A percentile compares a stretch with the other conserved stretches of the same genome.
Evolutionary conservation across 2,113 vertebrate genomes (phyloP).

Genomic region (Narcine bancroftii): DNA sequence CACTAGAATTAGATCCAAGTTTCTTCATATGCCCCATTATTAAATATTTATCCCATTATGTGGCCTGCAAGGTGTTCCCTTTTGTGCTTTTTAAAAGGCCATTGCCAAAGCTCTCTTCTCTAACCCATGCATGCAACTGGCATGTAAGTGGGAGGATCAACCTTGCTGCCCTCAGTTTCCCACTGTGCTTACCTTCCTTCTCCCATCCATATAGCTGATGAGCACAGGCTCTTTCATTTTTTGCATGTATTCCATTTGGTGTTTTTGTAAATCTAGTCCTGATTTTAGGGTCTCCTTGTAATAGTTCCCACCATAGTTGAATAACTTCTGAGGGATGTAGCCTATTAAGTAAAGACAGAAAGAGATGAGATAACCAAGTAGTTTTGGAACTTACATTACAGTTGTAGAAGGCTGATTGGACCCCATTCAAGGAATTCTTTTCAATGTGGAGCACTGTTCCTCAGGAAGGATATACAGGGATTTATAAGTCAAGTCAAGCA

Average conservation of each 20-base stretch:
- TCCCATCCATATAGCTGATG: background rate
- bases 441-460: background rate
- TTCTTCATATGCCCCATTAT: background rate
- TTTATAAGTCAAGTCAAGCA: too few relatives aligned
- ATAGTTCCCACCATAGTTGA: background rate
- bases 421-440: background rate
- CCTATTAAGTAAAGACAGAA: background rate
- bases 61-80: background rate
- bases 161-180: background rate
- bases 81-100: background rate
- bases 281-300: background rate
- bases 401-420: background rate
- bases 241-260: background rate
- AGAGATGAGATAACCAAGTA: background rate
- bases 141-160: background rate
- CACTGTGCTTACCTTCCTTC: background rate
- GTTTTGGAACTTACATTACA: background rate
- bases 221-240: conserved; percentile 5
- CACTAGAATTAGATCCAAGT: background rate
- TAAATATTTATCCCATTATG: background rate
- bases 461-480: background rate
- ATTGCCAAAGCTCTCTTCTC: background rate
- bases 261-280: background rate
- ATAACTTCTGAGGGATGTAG: conserved; percentile 12
- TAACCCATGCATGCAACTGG: background rate